Evolutionary conservation across 2,113 vertebrate genomes (phyloP).

Genomic region (Pangasianodon hypophthalmus): DNA sequence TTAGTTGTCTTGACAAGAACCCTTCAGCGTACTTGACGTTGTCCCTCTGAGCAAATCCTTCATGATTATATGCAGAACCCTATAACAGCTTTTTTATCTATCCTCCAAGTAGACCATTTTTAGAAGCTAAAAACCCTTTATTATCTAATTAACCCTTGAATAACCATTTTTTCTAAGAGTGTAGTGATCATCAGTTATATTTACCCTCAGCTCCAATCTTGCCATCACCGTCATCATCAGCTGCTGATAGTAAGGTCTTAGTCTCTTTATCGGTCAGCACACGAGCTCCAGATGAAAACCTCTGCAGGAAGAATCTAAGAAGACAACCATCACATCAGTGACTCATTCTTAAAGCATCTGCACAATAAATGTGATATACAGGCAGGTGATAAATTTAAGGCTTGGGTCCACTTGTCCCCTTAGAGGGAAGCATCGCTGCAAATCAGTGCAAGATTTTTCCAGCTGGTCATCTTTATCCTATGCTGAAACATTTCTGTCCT

Average conservation of each 20-base stretch:
- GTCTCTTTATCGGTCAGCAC: slow-evolving; percentile 86
- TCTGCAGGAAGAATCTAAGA: slow-evolving; percentile 91
- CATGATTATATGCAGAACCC: not conserved
- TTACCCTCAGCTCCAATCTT: slow-evolving; percentile 90
- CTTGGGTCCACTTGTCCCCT: not conserved
- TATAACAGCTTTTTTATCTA: too few relatives aligned
- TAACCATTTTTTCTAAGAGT: not conserved
- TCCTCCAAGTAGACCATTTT: not conserved
- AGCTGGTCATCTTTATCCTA: not conserved
- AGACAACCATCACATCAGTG: not conserved
- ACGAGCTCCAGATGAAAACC: slow-evolving; percentile 84
- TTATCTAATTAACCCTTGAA: not conserved
- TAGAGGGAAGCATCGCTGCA: not conserved
- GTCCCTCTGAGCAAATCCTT: not conserved
- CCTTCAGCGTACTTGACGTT: not conserved
- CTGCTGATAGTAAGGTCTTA: slow-evolving; percentile 82
- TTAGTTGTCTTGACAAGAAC: not conserved
- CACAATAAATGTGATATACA: not conserved
- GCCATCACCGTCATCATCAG: slow-evolving; percentile 89
- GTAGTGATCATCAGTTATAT: not conserved
- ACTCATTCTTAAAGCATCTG: not conserved
- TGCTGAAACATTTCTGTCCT: not conserved
- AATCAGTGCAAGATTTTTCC: not conserved
- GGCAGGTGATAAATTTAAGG: not conserved
- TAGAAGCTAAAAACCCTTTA: not conserved